Conservation (phyloP, 2,113 vertebrate genomes). For the Mobula hypostoma region DNA sequence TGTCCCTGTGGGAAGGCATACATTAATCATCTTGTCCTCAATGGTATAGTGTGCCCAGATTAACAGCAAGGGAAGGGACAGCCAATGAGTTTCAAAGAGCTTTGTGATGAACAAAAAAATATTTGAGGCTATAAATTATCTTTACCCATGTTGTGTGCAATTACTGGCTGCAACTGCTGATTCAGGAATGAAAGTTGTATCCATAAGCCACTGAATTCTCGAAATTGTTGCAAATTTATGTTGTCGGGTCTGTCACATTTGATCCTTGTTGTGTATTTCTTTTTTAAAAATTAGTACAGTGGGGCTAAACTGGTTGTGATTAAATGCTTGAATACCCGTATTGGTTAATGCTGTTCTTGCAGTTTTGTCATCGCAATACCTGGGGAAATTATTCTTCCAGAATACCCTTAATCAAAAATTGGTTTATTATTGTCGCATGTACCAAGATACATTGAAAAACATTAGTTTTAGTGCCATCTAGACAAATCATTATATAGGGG, state of each 20-base stretch:
- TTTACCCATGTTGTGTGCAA: not conserved
- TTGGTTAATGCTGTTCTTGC: not conserved
- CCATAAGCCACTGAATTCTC: not conserved
- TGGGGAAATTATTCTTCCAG: not conserved
- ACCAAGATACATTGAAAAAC: no score
- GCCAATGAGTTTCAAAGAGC: not conserved
- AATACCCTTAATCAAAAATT: not conserved
- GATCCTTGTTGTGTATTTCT: not conserved
- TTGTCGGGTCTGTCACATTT: not conserved
- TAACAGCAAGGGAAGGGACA: not conserved
- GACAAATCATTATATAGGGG: no score
- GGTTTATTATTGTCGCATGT: no score
- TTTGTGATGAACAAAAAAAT: not conserved
- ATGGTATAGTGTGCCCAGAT: not conserved
- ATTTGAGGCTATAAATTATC: not conserved
- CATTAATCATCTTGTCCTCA: not conserved
- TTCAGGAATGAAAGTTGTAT: not conserved
- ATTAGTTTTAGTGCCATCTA: no score
- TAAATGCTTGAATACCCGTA: not conserved
- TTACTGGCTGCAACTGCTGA: not conserved
- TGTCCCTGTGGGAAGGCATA: not conserved
- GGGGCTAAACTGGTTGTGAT: not conserved
- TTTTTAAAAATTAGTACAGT: not conserved
- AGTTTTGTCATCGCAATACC: not conserved
- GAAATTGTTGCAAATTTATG: not conserved